Evolutionary conservation across 2,888 invertebrate species (phyloP).

Genomic region (Tachina fera): DNA sequence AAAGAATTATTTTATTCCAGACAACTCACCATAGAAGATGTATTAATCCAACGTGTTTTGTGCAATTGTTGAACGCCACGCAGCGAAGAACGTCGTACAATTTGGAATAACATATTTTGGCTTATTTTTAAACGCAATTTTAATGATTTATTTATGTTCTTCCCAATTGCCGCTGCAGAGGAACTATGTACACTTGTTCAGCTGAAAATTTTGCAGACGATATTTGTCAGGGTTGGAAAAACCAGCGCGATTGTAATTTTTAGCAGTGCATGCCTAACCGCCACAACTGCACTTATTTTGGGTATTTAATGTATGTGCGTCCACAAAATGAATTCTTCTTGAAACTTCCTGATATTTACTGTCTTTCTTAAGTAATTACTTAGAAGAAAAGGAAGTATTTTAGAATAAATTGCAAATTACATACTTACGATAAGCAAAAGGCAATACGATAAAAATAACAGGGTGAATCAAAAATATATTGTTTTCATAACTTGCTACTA

Average conservation of each 20-base stretch:
- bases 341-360: too few species aligned
- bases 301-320: background rate
- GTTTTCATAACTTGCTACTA: background rate
- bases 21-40: slow-evolving; percentile 71
- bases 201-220: slow-evolving; percentile 29
- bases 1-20: slow-evolving; percentile 39
- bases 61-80: slow-evolving; percentile 78
- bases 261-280: too few species aligned
- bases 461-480: background rate
- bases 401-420: too few species aligned
- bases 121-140: slow-evolving; percentile 70
- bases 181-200: slow-evolving; percentile 11
- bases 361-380: too few species aligned
- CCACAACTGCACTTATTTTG: background rate
- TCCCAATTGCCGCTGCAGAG: slow-evolving; percentile 40
- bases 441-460: background rate
- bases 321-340: too few species aligned
- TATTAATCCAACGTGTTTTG: slow-evolving; percentile 74
- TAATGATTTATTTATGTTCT: slow-evolving; percentile 33
- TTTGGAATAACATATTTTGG: slow-evolving; percentile 76
- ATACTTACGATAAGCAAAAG: background rate
- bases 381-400: too few species aligned
- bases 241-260: background rate
- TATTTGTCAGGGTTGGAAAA: background rate
- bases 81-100: slow-evolving; percentile 77